Evolutionary conservation across 2,888 invertebrate species (phyloP).

Genomic region (Cheilosia variabilis): DNA sequence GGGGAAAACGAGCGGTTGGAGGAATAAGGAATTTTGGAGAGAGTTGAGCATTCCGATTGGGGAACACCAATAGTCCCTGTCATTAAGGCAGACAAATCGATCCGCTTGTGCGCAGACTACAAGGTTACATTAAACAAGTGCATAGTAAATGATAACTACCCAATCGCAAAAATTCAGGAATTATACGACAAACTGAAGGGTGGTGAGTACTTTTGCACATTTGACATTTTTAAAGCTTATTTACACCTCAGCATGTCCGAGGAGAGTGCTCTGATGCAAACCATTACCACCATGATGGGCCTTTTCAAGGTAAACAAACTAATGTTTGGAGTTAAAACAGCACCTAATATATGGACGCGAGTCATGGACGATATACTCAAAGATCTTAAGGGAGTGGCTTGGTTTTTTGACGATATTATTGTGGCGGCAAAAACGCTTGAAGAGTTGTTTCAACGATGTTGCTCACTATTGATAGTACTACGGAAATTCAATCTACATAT

Average conservation of each 20-base stretch:
- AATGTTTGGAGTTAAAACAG: constrained; percentile 47
- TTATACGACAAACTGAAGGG: constrained; percentile 23
- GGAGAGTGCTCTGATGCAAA: not conserved
- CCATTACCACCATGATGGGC: constrained; percentile 15
- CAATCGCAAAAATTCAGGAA: constrained; percentile 19
- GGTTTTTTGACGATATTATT: no score
- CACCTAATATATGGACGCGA: constrained; percentile 33
- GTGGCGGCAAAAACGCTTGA: no score
- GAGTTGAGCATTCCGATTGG: constrained; percentile 4
- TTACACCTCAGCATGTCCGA: constrained; percentile 23
- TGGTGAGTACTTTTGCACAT: no score
- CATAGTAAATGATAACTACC: constrained; percentile 41
- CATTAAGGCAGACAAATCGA: not conserved
- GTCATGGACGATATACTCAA: constrained; percentile 40
- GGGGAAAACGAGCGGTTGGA: constrained; percentile 37
- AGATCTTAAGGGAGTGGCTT: constrained; percentile 40
- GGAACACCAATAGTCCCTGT: constrained; percentile 4
- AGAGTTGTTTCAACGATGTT: no score
- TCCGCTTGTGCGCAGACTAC: constrained; percentile 21
- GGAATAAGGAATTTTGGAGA: constrained; percentile 18
- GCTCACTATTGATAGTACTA: no score
- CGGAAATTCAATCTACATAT: no score
- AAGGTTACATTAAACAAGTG: constrained; percentile 45
- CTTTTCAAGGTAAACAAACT: constrained; percentile 28
- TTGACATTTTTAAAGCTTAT: constrained; percentile 16